A percentile compares a stretch with the other conserved stretches of the same genome.
Conservation (phyloP, 1,140 invertebrate species). For the Trachymyrmex septentrionalis region DNA sequence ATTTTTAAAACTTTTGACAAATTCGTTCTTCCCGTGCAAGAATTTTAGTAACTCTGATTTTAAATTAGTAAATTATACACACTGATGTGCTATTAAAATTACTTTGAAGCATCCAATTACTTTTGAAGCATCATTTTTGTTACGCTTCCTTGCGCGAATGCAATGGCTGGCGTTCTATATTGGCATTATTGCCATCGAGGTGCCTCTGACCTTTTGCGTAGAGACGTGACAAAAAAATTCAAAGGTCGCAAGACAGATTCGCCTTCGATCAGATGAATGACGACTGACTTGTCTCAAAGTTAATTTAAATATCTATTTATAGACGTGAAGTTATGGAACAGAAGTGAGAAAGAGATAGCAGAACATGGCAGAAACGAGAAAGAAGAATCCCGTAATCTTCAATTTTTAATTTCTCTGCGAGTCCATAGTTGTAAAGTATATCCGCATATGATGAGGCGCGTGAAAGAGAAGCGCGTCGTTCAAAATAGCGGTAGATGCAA, state of each 20-base stretch:
- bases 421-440: not conserved
- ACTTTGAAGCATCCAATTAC: not conserved
- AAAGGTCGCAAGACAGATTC: conserved; percentile 65
- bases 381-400: conserved; percentile 17
- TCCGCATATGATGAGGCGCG: not conserved
- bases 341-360: not conserved
- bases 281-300: conserved; percentile 46
- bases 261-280: conserved; percentile 49
- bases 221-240: conserved; percentile 22
- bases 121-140: conserved; percentile 8
- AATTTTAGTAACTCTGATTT: not conserved
- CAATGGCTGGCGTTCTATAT: conserved; percentile 28
- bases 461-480: not conserved
- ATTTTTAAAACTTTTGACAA: too few species aligned
- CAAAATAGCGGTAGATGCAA: conserved; percentile 12
- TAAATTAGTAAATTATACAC: not conserved
- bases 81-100: not conserved
- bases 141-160: not conserved
- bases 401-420: conserved; percentile 23
- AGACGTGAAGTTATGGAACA: conserved; percentile 9
- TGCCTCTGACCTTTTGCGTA: conserved; percentile 47
- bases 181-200: conserved; percentile 15
- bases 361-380: not conserved
- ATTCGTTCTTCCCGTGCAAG: too few species aligned
- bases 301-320: conserved; percentile 64